phyloP scores from a whole-genome alignment of 2,113 vertebrate species.

The Sorex fumeus region DNA sequence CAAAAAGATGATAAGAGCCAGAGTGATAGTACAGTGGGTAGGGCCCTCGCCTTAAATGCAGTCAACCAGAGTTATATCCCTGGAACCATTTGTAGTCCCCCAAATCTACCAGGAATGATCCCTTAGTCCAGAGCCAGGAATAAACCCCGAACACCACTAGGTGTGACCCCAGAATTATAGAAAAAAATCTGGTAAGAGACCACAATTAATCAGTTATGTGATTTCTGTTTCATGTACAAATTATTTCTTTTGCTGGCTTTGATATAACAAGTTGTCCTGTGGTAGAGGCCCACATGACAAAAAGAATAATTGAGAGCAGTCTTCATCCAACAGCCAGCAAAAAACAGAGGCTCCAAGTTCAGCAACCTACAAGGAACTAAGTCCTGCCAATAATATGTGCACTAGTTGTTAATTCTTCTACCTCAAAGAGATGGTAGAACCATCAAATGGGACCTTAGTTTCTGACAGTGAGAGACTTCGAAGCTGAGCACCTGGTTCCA shows the following conservation, averaged over 20 bases:
- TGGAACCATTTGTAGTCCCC: too few relatives aligned
- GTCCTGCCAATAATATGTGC: background rate
- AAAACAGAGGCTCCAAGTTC: background rate
- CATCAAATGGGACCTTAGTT: background rate
- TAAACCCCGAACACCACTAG: background rate
- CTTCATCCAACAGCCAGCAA: background rate
- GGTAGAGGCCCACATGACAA: background rate
- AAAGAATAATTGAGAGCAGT: background rate
- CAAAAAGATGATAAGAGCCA: background rate
- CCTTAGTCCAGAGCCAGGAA: too few relatives aligned
- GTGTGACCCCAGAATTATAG: too few relatives aligned
- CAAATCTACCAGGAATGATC: too few relatives aligned
- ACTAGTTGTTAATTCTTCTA: background rate
- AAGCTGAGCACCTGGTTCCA: background rate
- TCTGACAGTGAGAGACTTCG: background rate
- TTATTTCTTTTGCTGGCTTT: background rate
- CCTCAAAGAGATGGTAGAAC: too few relatives aligned
- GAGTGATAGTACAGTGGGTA: too few relatives aligned
- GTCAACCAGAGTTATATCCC: too few relatives aligned
- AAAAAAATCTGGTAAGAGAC: too few relatives aligned
- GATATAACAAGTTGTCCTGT: background rate
- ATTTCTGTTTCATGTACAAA: background rate
- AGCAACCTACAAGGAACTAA: background rate
- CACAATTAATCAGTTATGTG: background rate
- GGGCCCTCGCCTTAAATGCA: too few relatives aligned